These are phyloP conservation scores for Leptobrachium ailaonicum DNA, from an alignment of 2,113 vertebrate genomes.

Conservation along the genomic window DNA sequence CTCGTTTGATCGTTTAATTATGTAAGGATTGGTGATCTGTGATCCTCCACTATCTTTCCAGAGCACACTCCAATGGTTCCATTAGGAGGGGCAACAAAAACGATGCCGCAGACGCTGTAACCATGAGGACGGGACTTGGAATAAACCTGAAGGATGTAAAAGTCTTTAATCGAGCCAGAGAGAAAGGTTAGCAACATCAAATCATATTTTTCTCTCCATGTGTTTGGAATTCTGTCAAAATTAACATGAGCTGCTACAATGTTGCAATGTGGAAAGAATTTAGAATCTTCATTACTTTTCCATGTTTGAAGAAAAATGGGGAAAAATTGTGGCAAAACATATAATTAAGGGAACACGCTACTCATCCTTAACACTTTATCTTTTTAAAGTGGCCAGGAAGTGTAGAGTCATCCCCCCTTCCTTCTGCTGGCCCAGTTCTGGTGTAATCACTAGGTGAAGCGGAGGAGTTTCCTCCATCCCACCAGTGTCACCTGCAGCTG, in stretches of 20 bases:
- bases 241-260: neutral
- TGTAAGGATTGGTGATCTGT: slow-evolving; percentile 64
- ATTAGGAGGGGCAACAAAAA: slow-evolving; percentile 91
- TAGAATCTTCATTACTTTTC: neutral
- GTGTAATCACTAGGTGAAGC: too few relatives aligned
- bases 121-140: slow-evolving; percentile 92
- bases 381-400: too few relatives aligned
- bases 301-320: too few relatives aligned
- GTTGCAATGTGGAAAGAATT: neutral
- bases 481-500: too few relatives aligned
- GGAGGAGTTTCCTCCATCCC: too few relatives aligned
- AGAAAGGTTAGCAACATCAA: slow-evolving; percentile 81
- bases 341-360: too few relatives aligned
- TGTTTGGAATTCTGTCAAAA: neutral
- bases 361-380: too few relatives aligned
- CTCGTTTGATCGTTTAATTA: slow-evolving; percentile 64
- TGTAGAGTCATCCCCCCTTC: too few relatives aligned
- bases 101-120: slow-evolving; percentile 83
- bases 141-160: slow-evolving; percentile 97
- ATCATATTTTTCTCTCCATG: neutral
- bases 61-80: slow-evolving; percentile 95
- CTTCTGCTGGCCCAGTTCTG: too few relatives aligned
- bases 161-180: slow-evolving; percentile 91
- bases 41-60: slow-evolving; percentile 69
- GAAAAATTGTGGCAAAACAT: too few relatives aligned